Evolutionary conservation across 2,888 invertebrate genomes (phyloP), one percentile per base, ranked within the genome.

Genomic region (Mimachlamys varia): DNA sequence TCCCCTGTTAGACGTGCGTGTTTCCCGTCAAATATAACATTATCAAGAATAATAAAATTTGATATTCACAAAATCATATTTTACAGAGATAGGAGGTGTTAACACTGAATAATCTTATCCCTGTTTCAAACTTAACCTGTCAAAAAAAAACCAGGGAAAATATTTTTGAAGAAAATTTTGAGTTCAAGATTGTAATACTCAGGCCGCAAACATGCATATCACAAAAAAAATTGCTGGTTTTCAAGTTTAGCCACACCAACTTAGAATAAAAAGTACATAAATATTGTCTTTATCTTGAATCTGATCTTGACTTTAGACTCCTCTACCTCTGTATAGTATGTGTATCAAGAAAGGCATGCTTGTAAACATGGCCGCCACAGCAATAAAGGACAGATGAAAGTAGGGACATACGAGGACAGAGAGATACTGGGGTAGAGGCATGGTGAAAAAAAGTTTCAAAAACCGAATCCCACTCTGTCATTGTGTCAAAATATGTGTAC

Each of bases 231-330:
- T 76, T 76, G 76, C 76, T 76, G 76, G 76, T 76, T 76, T 76
- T 76, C 76, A 76, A 33, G 76, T 76, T 76, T 27, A 76, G 76
- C 76, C 76, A 76, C 76, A 76, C 76, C 76, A 76, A 27, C 76
- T 76, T 76, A 76, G 76, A 76, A 76, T 76, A 76, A 76, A 76
- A 76, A 76, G 76, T 76, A 76, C 76, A 76, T 76, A 76, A 76
- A 76, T 76, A 76, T 76, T 76, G 76, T 76, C 27, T 76, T 76
- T 76, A 76, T 76, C 76, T 76, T 7, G 76, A 76, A 27, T 76
- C 76, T 76, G 76, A 76, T 76, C 76, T 33, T 33, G 33, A 10
- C 76, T 76, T 76, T 76, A 76, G 76, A 76, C 33, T 27, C 76
- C 33, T 27, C 27, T 76, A 76, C 76, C 33, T 33, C 76, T 76